Base-by-base conservation (phyloP, 2,113 vertebrate genomes). In the Phodopus roborovskii region DNA sequence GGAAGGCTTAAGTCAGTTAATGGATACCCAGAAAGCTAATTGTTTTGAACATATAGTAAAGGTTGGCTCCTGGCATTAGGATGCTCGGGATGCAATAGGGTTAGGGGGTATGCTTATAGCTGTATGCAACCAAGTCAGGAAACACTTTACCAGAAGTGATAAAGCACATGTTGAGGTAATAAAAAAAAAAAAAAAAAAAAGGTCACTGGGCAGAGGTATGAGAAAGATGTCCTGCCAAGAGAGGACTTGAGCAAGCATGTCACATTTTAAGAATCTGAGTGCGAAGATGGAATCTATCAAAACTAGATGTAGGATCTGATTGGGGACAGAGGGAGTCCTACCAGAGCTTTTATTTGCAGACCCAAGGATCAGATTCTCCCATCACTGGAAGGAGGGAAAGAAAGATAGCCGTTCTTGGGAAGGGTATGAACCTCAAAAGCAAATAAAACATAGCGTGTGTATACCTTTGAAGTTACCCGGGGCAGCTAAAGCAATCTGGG, bases 1-100 rank as follows among this genome's bases (percentile, higher is more conserved):
- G 33, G 45, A 92, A 87, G 26, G 87, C 73, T 19, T 42, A 91
- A 96, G 71, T 50, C 62, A 42, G 78, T 84, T 64, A n/a, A 91
- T 60, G 42, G 62, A 66, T 56, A 22, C 12, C 28, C 15, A 60
- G 64, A 89, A 75, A 45, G 73, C 30, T 45, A 77, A 83, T 45
- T 3, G 1, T 30, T 64, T 73, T 24, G 68, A 22, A 17, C 60
- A 58, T 16, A 3, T 73, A 84, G 75, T 91, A 62, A 90, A 91
- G 3, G n/a, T 5, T 93, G 91, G 24, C 12, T 79, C 50, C 71
- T 74, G 39, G 48, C 62, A 48, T n/a, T 78, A 10, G 20, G 78
- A 30, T 64, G 22, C 26, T 24, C 28, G 33, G 15, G 22, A 87
- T 22, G 5, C 33, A 39, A 17, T 28, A 92, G 6, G 84, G 33